Evolutionary conservation across 2,888 invertebrate genomes (phyloP), one percentile per base, ranked within the genome.

Genomic region (Aricia artaxerxes): DNA sequence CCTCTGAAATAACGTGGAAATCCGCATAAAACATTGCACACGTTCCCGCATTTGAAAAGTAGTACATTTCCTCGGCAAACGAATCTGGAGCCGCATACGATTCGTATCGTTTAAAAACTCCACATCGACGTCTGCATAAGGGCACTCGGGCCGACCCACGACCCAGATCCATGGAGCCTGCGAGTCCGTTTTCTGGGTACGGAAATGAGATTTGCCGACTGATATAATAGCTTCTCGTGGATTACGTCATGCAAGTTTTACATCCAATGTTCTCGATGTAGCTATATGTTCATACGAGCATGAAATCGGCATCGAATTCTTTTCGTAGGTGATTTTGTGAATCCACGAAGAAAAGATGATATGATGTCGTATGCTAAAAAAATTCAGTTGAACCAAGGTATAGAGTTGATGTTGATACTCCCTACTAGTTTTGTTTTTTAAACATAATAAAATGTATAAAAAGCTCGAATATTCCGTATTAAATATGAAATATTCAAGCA

Each of bases 151-250:
- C 86, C 88, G 90, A 89, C 90, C 90, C 87, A 89, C 87, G 84
- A 85, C 85, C 86, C 83, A 84, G 83, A 85, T 85, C 85, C 84
- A 85, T 84, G 24, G 40, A 78, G 78, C 69, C 75, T 69, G 75
- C 83, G 85, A 87, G 90, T 87, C 88, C 90, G 88, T 89, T 92
- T 92, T 91, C 90, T 89, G 88, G 87, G 84, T 88, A 88, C 87
- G 93, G 92, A 92, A 93, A 93, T 93, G 91, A 92, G 92, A 93
- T 93, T 92, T 92, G 88, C 90, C 88, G 89, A 87, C 89, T 88
- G 91, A 91, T 91, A 92, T 92, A 92, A 92, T 91, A 88, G 90
- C 89, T 90, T 91, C 89, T 87, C 87, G 87, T 87, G 88, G 90
- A 91, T 92, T 91, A 90, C 88, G 87, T 53, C 75, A 75, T 75